Evolutionary conservation across 2,113 vertebrate genomes (phyloP), one percentile per base, ranked within the genome.

Genomic region (Phyllostomus hastatus): DNA sequence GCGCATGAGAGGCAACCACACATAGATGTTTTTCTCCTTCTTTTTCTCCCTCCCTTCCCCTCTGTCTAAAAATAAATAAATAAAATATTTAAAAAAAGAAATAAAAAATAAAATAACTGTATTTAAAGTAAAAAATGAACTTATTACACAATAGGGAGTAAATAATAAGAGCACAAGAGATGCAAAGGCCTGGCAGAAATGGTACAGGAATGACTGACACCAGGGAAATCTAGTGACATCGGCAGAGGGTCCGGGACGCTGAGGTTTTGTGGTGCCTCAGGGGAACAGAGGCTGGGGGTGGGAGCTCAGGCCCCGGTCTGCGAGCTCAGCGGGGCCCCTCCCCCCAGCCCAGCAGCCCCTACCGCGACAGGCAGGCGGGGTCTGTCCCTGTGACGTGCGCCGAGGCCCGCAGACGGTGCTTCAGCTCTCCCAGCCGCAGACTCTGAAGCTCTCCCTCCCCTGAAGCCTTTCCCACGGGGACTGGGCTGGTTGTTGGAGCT

Each of bases 401-500:
- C n/a, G 10, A 0, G 24, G 0, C 22, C 50, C n/a, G 1, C 6
- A 2, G 28, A 2, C 38, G 50, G 15, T 54, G 35, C 4, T 38
- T 52, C 67, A 2, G 2, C 38, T 41, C 50, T 93, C 59, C n/a
- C 14, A 2, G 75, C 28, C 64, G 73, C 10, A 11, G 50, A 20
- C 31, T 57, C 54, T 80, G 28, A 84, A 28, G 22, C 41, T 69
- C 52, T 38, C 17, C 59, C 46, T 75, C 0, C 7, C 78, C 11
- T 22, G 19, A 76, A 50, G 59, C 57, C 91, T 76, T 83, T 48
- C 41, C 59, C 17, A 0, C 3, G 9, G 54, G 14, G 38, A 35
- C 38, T 3, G 22, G 48, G 20, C 35, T 26, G 2, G 4, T 22
- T 28, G 1, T 46, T 48, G 43, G 54, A 14, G n/a, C 38, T 28